phyloP scores from a whole-genome alignment of 2,888 invertebrate species.

The Gymnoscelis rufifasciata region DNA sequence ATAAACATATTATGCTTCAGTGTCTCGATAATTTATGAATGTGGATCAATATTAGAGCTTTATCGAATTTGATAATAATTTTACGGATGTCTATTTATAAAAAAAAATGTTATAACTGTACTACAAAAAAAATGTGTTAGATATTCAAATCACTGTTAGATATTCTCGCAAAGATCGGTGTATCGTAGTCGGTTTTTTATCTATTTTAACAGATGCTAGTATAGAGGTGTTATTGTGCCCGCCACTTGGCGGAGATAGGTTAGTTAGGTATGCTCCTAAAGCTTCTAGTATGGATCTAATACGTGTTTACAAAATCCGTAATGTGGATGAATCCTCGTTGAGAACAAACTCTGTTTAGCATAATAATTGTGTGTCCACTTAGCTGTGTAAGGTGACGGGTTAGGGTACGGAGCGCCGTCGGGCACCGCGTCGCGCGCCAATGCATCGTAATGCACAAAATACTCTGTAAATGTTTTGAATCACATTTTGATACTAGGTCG shows the following conservation, averaged over 20 bases:
- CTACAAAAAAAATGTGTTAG: slow-evolving; percentile 41
- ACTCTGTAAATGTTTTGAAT: slow-evolving; percentile 56
- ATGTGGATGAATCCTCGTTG: slow-evolving; percentile 57
- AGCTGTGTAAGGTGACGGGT: slow-evolving; percentile 31
- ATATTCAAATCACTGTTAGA: slow-evolving; percentile 59
- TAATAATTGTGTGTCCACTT: slow-evolving; percentile 59
- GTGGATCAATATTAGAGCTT: slow-evolving; percentile 79
- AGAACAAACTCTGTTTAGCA: slow-evolving; percentile 60
- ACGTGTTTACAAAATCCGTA: slow-evolving; percentile 42
- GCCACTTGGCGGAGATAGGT: slow-evolving; percentile 53
- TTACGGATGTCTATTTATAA: slow-evolving; percentile 69
- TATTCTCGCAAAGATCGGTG: slow-evolving; percentile 57
- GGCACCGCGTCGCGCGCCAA: slow-evolving; percentile 35
- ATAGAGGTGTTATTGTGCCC: slow-evolving; percentile 39
- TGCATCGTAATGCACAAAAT: slow-evolving; percentile 64
- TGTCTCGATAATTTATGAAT: slow-evolving; percentile 57
- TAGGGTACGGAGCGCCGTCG: slow-evolving; percentile 12
- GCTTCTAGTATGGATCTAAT: slow-evolving; percentile 67
- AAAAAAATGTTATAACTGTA: slow-evolving; percentile 38
- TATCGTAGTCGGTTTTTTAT: slow-evolving; percentile 62
- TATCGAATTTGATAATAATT: slow-evolving; percentile 80
- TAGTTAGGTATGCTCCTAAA: slow-evolving; percentile 56
- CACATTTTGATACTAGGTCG: slow-evolving; percentile 61
- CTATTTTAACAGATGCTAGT: slow-evolving; percentile 74
- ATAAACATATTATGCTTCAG: slow-evolving; percentile 38